These are phyloP conservation scores for Bos taurus DNA, from an alignment of 2,113 vertebrate genomes.

Conservation along the genomic window DNA sequence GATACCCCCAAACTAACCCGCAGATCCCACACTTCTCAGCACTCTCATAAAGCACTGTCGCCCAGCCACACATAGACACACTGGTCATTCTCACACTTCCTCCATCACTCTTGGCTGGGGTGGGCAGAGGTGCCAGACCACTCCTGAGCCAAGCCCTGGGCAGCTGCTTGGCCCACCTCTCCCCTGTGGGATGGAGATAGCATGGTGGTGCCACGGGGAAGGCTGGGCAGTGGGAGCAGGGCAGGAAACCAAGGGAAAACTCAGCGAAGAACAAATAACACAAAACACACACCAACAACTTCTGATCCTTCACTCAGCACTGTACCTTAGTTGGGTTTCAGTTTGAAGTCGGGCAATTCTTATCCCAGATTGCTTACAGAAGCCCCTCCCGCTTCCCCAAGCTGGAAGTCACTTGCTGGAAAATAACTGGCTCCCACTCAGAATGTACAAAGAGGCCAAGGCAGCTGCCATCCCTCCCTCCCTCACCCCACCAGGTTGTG, in stretches of 20 bases:
- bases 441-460: not conserved
- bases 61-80: rapidly evolving
- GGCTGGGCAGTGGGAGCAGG: not conserved
- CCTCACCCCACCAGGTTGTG: not conserved
- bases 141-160: rapidly evolving
- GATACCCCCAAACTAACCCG: not conserved
- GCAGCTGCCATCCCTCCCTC: rapidly evolving
- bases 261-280: not conserved
- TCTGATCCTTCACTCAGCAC: not conserved
- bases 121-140: rapidly evolving
- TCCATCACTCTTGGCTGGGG: not conserved
- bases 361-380: not conserved
- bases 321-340: not conserved
- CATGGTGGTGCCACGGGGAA: rapidly evolving
- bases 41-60: too few species aligned
- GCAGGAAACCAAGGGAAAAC: rapidly evolving
- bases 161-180: rapidly evolving
- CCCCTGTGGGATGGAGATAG: rapidly evolving
- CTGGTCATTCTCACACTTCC: not conserved
- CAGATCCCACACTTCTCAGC: not conserved
- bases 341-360: not conserved
- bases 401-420: not conserved
- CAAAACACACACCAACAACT: not conserved
- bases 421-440: not conserved
- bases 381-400: not conserved